Base-by-base conservation (phyloP, 2,888 invertebrate species). In the Dynastes hyllus region DNA sequence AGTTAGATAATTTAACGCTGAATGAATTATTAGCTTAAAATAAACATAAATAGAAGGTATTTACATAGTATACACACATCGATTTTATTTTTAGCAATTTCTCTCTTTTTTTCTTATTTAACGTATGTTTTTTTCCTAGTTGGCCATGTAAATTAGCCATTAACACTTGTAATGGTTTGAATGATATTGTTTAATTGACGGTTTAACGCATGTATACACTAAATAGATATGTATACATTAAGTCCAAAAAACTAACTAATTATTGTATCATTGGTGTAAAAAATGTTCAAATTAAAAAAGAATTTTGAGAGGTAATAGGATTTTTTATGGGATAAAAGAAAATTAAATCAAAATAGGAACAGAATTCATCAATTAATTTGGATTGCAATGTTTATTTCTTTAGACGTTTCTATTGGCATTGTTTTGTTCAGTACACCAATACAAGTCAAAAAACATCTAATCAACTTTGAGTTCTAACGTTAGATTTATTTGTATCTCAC, bases 61-160 rank as follows among this genome's bases (percentile, higher is more conserved):
- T 16, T 73, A 32, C 45, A 55, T 32, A 11, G 40, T 73, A 51
- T 69, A 45, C 50, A 51, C 16, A 5, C 16, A 69, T 69, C 16
- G 50, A 27, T 51, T 69, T 69, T 69, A 69, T 73, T 73, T 73
- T 73, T 73, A 73, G 55, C 40, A 5, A 5, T 8, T 6, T 45
- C 45, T 45, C 45, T 45, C 45, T 5, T n/a, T 8, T 22, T 16
- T 45, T 67, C 27, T 40, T 67, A 67, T 67, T 45, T 45, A 67
- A 32, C 67, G 45, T 13, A 32, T 53, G 2, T 6, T 37, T 66
- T 3, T 40, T n/a, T 16, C 5, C 4, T 16, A 16, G 13, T 40
- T 37, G 16, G 13, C 29, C 37, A 51, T 29, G 45, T 22, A 69
- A 50, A 50, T 22, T 50, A 22, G 13, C 51, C 13, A 69, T 69